Conservation (phyloP, 2,797 vertebrate genomes). For the Lates japonicus region DNA sequence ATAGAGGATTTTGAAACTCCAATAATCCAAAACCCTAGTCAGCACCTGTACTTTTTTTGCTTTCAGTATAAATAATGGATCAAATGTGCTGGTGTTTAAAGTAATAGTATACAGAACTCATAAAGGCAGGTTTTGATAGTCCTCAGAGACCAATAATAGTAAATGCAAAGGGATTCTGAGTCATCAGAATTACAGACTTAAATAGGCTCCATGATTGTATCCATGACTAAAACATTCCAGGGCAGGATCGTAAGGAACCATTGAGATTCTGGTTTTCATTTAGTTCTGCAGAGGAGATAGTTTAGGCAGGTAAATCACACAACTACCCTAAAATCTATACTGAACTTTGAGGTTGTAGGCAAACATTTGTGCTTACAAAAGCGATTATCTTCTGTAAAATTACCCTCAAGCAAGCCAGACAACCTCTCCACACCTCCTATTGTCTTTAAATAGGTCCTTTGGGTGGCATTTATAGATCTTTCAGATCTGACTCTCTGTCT, state of each 20-base stretch:
- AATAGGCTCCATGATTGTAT: constrained; percentile 44
- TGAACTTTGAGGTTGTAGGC: constrained; percentile 14
- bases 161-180: constrained; percentile 34
- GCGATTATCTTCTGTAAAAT: constrained; percentile 22
- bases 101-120: constrained; percentile 12
- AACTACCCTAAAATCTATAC: constrained; percentile 21
- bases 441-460: constrained; percentile 31
- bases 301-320: constrained; percentile 30
- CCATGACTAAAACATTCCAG: constrained; percentile 72
- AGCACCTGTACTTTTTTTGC: constrained; percentile 7
- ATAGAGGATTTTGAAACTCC: not conserved
- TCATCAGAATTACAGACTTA: constrained; percentile 46
- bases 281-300: constrained; percentile 28
- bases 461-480: constrained; percentile 40
- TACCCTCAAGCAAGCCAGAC: constrained; percentile 19
- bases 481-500: not conserved
- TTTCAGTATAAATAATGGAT: constrained; percentile 5
- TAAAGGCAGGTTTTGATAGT: constrained; percentile 21
- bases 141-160: constrained; percentile 21
- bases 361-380: constrained; percentile 31
- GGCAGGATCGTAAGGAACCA: constrained; percentile 40
- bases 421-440: constrained; percentile 1
- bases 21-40: not conserved
- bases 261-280: constrained; percentile 66
- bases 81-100: not conserved